Evolutionary conservation across 1,140 invertebrate genomes (phyloP), one percentile per base, ranked within the genome.

Genomic region (Micrasema minimum): DNA sequence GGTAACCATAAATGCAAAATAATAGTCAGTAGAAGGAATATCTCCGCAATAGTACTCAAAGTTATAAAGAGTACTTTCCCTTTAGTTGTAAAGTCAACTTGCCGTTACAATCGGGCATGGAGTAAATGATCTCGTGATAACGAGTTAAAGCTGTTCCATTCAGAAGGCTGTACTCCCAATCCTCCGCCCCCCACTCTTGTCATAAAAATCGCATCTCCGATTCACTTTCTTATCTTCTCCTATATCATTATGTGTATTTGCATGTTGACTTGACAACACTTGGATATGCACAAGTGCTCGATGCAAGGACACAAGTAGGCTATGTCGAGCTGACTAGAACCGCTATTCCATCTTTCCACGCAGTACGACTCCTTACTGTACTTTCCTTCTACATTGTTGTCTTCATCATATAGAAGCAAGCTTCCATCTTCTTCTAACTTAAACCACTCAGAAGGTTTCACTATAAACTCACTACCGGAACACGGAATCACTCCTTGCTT

Each of bases 1-100:
- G 71, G 71, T 11, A 72, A 20, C 65, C 65, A 68, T 5, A 66
- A 7, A 23, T 69, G 59, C n/a, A 72, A 16, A 26, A 57, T 12
- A 1, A 65, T 38, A 9, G 66, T 55, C 45, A 62, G 14, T 9
- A 64, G 43, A 6, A 64, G 23, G 41, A 64, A 64, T 11, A 64
- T 10, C 2, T 22, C 11, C 14, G 10, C 59, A 26, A 64, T 26
- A 46, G 43, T 26, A n/a, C 16, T 46, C 12, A 64, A 14, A 14
- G 45, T 41, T 37, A 41, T 0, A 71, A 20, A 23, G 45, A 18
- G 37, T 64, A 70, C 16, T 62, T 53, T 22, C 68, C 68, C 53
- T 35, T n/a, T 12, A 70, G 31, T 4, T 64, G 26, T 20, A 59
- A 41, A 7, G 7, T 31, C 3, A 14, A 12, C 35, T 26, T 51